These are phyloP conservation scores for Amphipoea lucens DNA, from an alignment of 2,888 invertebrate genomes.

Conservation along the genomic window DNA sequence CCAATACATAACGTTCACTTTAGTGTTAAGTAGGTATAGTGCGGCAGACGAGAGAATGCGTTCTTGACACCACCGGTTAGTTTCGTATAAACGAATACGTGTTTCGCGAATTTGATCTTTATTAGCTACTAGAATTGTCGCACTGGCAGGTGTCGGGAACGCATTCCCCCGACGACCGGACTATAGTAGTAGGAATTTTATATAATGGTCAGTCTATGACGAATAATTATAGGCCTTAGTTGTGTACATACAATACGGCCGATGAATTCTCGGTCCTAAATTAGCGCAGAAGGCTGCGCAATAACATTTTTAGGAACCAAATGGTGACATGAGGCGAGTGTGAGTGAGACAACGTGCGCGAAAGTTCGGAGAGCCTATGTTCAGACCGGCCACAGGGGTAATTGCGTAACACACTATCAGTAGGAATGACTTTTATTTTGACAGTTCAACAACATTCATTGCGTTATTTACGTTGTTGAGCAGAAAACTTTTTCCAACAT, in stretches of 20 bases:
- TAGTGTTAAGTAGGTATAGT: background rate
- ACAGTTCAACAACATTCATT: background rate
- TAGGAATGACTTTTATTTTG: background rate
- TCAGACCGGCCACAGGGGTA: background rate
- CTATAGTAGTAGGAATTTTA: background rate
- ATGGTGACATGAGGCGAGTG: background rate
- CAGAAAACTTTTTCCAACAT: background rate
- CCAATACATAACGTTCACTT: background rate
- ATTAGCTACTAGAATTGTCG: no score
- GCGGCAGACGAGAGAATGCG: background rate
- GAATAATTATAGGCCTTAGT: slow-evolving; percentile 3
- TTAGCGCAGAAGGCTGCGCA: background rate
- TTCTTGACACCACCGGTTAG: background rate
- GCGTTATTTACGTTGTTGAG: background rate
- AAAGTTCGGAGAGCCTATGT: background rate
- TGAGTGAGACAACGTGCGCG: background rate
- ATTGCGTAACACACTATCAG: no score
- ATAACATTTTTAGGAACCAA: background rate
- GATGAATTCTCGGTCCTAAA: background rate
- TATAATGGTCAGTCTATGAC: background rate
- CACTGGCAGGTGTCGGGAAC: no score
- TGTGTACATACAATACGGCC: background rate
- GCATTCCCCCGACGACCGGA: no score
- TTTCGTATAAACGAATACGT: background rate
- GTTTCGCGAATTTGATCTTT: background rate